Conservation (phyloP, 2,113 vertebrate genomes). For the Hemiprocne comata region DNA sequence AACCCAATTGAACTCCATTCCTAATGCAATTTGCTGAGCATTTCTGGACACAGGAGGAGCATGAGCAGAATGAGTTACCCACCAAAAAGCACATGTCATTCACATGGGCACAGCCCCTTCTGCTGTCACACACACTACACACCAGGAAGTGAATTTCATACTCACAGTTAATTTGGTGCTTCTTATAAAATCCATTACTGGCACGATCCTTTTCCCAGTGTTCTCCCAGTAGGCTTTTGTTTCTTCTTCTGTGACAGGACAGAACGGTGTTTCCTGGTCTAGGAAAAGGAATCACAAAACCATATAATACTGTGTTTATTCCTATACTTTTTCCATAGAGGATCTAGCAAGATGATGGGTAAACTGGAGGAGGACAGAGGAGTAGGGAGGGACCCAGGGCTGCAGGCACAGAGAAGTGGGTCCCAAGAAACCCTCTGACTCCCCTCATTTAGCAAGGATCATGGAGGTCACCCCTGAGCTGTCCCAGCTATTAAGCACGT, state of each 20-base stretch:
- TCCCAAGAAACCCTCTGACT: fast-evolving
- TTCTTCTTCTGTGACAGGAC: conserved; percentile 52
- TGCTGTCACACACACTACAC: neutral
- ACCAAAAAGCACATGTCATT: neutral
- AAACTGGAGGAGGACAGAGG: neutral
- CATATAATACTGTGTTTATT: neutral
- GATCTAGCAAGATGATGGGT: neutral
- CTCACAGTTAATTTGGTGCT: conserved; percentile 75
- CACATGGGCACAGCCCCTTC: neutral
- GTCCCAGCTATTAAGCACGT: neutral
- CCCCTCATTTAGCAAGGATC: neutral
- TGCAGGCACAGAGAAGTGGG: neutral
- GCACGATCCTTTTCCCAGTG: conserved; percentile 63
- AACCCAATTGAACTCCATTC: neutral
- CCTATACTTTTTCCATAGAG: neutral
- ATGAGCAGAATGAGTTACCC: neutral
- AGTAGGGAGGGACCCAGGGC: neutral
- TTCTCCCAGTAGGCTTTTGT: conserved; percentile 55
- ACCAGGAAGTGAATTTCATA: neutral
- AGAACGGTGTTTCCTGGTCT: conserved; percentile 69
- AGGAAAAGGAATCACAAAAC: conserved; percentile 55
- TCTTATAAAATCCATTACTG: conserved; percentile 75
- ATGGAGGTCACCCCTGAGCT: neutral
- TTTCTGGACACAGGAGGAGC: neutral
- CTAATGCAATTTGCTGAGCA: neutral